Evolutionary conservation across 2,113 vertebrate species (phyloP).

Genomic region (Melanostigma gelatinosum): DNA sequence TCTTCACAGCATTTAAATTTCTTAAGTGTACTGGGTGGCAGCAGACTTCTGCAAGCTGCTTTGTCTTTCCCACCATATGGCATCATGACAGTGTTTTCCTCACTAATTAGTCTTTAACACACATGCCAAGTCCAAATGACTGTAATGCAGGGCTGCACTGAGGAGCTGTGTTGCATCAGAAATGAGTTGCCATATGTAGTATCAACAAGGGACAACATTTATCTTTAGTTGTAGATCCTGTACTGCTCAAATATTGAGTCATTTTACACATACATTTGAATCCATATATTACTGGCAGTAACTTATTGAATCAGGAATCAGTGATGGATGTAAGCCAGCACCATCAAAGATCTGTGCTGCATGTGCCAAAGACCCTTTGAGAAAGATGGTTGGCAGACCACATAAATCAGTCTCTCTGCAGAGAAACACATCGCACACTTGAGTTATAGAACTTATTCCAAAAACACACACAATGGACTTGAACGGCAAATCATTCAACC

Average conservation of each 20-base stretch:
- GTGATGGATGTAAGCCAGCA: slow-evolving; percentile 38
- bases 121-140: slow-evolving; percentile 83
- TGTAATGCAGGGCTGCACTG: slow-evolving; percentile 76
- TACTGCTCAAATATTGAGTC: slow-evolving; percentile 9
- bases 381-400: slow-evolving; percentile 29
- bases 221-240: slow-evolving; percentile 25
- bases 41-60: slow-evolving; percentile 83
- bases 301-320: slow-evolving; percentile 38
- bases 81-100: slow-evolving; percentile 84
- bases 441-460: background rate
- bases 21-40: slow-evolving; percentile 77
- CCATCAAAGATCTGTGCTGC: slow-evolving; percentile 25
- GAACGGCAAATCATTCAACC: background rate
- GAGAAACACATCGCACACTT: background rate
- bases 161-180: slow-evolving; percentile 69
- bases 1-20: slow-evolving; percentile 75
- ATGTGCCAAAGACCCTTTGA: slow-evolving; percentile 37
- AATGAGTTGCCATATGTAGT: slow-evolving; percentile 42
- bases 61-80: slow-evolving; percentile 83
- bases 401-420: background rate
- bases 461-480: background rate
- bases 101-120: slow-evolving; percentile 87
- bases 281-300: background rate
- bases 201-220: slow-evolving; percentile 46
- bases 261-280: slow-evolving; percentile 2